Conservation (phyloP, 2,888 invertebrate species). For the Pherbina coryleti region DNA sequence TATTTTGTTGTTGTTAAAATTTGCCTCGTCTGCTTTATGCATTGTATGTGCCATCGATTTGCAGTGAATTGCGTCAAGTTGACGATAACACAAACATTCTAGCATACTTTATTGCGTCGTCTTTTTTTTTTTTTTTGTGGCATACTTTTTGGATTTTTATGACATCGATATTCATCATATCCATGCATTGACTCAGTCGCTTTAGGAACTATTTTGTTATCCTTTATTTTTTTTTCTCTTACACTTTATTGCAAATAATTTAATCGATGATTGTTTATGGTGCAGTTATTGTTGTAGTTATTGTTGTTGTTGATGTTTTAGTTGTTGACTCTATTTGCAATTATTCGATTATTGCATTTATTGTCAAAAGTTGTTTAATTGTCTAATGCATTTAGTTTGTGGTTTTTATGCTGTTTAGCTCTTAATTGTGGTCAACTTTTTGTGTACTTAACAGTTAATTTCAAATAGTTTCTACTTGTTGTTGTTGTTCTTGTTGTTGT, state of each 20-base stretch:
- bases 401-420: conserved; percentile 10
- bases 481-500: conserved; percentile 23
- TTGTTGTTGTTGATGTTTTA: background rate
- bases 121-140: background rate
- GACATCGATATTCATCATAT: background rate
- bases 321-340: background rate
- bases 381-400: conserved; percentile 10
- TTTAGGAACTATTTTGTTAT: background rate
- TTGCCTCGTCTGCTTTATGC: background rate
- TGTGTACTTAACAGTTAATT: conserved; percentile 18
- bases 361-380: background rate
- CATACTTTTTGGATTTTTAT: background rate
- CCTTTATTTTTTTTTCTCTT: background rate
- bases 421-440: conserved; percentile 19
- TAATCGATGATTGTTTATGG: background rate
- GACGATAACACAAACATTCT: background rate
- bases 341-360: conserved; percentile 14
- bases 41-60: background rate
- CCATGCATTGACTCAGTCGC: background rate
- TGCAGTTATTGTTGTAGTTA: background rate
- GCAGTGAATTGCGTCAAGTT: background rate
- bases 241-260: background rate
- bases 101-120: background rate
- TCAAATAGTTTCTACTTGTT: conserved; percentile 23
- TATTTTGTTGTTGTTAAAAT: background rate